A percentile compares a stretch with the other conserved stretches of the same genome.
These are phyloP conservation scores for Dusona sp. DNA, from an alignment of 2,888 invertebrate species.

Conservation along the genomic window DNA sequence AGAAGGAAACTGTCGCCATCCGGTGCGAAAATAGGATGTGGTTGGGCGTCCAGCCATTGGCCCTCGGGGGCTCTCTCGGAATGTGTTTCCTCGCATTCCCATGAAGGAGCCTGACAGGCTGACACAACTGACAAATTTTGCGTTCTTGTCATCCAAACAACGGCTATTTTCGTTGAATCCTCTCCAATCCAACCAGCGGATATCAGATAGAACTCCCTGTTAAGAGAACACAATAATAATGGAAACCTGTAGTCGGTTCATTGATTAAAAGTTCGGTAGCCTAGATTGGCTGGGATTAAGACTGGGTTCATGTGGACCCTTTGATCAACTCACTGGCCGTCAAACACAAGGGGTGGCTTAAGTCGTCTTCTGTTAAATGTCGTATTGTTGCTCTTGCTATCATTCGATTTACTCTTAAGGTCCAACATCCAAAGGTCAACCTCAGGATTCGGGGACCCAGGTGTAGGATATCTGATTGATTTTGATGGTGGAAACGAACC, in stretches of 20 bases:
- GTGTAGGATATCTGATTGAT: constrained; percentile 94
- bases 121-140: constrained; percentile 96
- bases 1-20: constrained; percentile 94
- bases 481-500: constrained; percentile 92
- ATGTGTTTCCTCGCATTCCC: constrained; percentile 94
- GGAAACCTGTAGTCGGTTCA: constrained; percentile 4
- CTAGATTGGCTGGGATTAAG: background rate
- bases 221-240: constrained; percentile 72
- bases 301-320: background rate
- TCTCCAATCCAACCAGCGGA: constrained; percentile 95
- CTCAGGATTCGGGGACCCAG: constrained; percentile 94
- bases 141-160: constrained; percentile 97
- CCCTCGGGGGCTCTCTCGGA: constrained; percentile 93
- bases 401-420: constrained; percentile 88
- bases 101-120: constrained; percentile 92
- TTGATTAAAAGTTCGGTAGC: background rate
- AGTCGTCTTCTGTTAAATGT: constrained; percentile 80
- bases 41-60: constrained; percentile 94
- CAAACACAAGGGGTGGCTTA: constrained; percentile 90
- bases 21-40: constrained; percentile 93
- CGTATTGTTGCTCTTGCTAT: constrained; percentile 79
- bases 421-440: constrained; percentile 93
- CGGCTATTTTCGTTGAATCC: constrained; percentile 91
- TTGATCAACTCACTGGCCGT: constrained; percentile 90
- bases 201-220: constrained; percentile 96